Evolutionary conservation across 2,113 vertebrate genomes (phyloP).

Genomic region (Benitochromis conjunctus): DNA sequence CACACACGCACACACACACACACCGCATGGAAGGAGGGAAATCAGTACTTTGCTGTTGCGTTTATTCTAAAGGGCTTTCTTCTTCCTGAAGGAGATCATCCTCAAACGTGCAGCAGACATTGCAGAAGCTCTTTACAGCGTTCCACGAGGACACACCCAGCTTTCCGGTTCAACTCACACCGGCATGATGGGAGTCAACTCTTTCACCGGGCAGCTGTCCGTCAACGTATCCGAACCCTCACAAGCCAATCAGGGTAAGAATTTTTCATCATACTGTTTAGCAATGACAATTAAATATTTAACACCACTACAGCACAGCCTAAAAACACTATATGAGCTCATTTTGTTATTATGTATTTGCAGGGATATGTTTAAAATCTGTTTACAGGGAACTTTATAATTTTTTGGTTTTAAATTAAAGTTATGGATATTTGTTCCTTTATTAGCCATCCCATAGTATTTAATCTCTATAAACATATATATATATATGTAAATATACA

Average conservation of each 20-base stretch:
- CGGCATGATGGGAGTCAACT: slow-evolving; percentile 97
- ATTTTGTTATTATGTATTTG: not conserved
- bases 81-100: slow-evolving; percentile 86
- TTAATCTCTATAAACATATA: not conserved
- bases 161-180: slow-evolving; percentile 86
- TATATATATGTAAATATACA: not conserved
- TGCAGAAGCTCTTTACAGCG: slow-evolving; percentile 96
- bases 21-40: not conserved
- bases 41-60: not conserved
- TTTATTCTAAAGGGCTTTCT: not conserved
- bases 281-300: not conserved
- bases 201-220: slow-evolving; percentile 93
- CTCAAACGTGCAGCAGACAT: slow-evolving; percentile 97
- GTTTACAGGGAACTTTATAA: not conserved
- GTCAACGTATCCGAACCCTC: slow-evolving; percentile 93
- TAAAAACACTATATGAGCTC: not conserved
- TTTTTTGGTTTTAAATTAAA: not conserved
- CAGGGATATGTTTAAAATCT: not conserved
- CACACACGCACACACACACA: not conserved
- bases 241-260: slow-evolving; percentile 92
- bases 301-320: not conserved
- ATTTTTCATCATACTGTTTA: not conserved
- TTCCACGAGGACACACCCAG: slow-evolving; percentile 95
- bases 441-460: not conserved
- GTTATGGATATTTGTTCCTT: not conserved